phyloP scores from a whole-genome alignment of 2,113 vertebrate species.

The Morone saxatilis region DNA sequence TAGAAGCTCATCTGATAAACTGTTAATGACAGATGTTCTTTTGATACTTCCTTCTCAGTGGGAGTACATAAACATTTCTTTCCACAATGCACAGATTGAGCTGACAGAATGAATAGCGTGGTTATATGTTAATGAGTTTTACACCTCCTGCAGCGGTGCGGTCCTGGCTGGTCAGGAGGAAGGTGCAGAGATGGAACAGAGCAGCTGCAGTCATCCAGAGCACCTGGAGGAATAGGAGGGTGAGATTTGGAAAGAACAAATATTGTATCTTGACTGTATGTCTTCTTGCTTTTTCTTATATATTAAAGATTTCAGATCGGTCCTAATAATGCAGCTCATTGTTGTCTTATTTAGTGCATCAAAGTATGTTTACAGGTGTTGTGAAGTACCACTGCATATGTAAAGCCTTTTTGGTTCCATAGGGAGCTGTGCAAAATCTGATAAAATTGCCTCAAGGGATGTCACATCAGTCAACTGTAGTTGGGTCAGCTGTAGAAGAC shows the following conservation, averaged over 20 bases:
- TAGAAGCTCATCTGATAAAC: slow-evolving; percentile 18
- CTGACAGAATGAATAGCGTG: background rate
- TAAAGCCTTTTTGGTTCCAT: too few species aligned
- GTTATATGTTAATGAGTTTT: slow-evolving; percentile 10
- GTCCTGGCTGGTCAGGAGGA: slow-evolving; percentile 89
- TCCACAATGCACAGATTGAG: background rate
- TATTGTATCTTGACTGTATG: background rate
- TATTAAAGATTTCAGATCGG: too few species aligned
- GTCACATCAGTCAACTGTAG: too few species aligned
- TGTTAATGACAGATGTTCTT: slow-evolving; percentile 13
- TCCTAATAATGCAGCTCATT: background rate
- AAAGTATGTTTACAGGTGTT: too few species aligned
- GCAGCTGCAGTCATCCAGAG: slow-evolving; percentile 87
- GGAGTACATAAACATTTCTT: background rate
- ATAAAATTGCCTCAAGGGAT: too few species aligned
- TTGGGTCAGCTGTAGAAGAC: too few species aligned
- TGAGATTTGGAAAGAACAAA: slow-evolving; percentile 75
- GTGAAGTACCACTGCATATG: too few species aligned
- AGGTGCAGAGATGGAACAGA: slow-evolving; percentile 82
- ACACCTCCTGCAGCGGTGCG: slow-evolving; percentile 83
- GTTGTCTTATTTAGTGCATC: background rate
- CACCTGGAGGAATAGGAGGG: slow-evolving; percentile 91
- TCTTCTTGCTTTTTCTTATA: background rate
- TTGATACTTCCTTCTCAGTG: background rate
- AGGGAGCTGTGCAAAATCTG: too few species aligned